A percentile compares a stretch with the other conserved stretches of the same genome.
Evolutionary conservation across 2,797 vertebrate genomes (phyloP).

Genomic region (Pogoniulus pusillus): DNA sequence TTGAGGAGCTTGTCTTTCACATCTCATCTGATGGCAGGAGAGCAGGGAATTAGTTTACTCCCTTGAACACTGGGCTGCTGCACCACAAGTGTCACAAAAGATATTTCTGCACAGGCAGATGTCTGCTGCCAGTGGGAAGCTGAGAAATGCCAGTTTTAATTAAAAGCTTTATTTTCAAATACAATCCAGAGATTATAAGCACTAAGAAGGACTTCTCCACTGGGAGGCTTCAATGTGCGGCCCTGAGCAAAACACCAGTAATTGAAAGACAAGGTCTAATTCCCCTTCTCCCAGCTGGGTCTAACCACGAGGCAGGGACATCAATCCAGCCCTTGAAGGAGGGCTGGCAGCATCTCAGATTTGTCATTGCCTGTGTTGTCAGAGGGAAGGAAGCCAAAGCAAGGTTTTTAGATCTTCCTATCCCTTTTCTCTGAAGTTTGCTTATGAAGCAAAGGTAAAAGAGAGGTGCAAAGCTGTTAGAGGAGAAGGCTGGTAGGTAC

Average conservation of each 20-base stretch:
- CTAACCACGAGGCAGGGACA: conserved; percentile 53
- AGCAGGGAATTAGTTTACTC: conserved; percentile 19
- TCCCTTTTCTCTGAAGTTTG: neutral
- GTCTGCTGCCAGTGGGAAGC: conserved; percentile 66
- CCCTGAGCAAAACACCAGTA: conserved; percentile 65
- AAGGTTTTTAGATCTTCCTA: conserved; percentile 5
- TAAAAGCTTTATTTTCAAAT: conserved; percentile 72
- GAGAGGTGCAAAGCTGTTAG: neutral
- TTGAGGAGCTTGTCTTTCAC: conserved; percentile 8
- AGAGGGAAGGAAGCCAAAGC: conserved; percentile 25
- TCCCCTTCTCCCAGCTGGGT: conserved; percentile 62
- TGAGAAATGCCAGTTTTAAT: conserved; percentile 69
- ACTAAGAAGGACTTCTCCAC: conserved; percentile 48
- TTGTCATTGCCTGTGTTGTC: conserved; percentile 18
- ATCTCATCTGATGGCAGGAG: conserved; percentile 7
- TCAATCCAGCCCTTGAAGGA: conserved; percentile 62
- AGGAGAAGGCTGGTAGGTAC: neutral
- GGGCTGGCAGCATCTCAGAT: conserved; percentile 20
- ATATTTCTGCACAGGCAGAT: conserved; percentile 51
- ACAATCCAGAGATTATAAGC: conserved; percentile 59
- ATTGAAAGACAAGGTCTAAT: conserved; percentile 68
- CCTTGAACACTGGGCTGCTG: neutral
- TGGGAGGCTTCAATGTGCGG: conserved; percentile 48
- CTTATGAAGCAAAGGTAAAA: neutral
- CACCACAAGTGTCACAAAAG: conserved; percentile 27